Evolutionary conservation across 2,797 vertebrate species (phyloP), one percentile per base, ranked within the genome.

Genomic region (Lindbergichthys nudifrons): DNA sequence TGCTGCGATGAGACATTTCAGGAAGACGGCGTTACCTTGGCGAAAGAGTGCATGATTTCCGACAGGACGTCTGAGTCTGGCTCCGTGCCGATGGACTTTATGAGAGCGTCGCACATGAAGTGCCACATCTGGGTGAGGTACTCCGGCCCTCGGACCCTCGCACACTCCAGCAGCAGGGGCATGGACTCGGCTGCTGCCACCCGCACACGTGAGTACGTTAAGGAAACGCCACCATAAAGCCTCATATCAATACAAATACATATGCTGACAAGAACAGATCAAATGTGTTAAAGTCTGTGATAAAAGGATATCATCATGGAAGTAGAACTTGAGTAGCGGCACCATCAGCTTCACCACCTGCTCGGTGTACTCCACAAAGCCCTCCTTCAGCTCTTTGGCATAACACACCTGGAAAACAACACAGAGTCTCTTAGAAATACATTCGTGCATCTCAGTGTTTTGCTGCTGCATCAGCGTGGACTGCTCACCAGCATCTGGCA

Each of bases 291-390:
- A 23, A 6, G 51, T 52, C 32, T 3, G 2, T 1, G 5, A 48
- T 11, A 19, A 88, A 84, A 98, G 97, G 98, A 99, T 99, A 99
- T 99, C 98, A 94, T 99, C 98, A 0, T 99, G 98, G 87, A 99
- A 99, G 87, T 99, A 99, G 88, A 99, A 99, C 87, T 99, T 99
- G 73, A 99, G 90, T 61, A 99, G 93, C 6, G 98, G 97, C 77
- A 99, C 98, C 98, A 99, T 99, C 87, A 99, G 93, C 89, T 99
- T 99, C 88, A 99, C 98, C 77, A 99, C 98, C 91, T 99, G 98
- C 82, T 99, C 98, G 0, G 98, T 99, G 81, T 99, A 99, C 43
- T 99, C 98, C 53, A 98, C 98, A 73, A 99, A 99, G 36, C 98
- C 97, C 90, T 99, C 98, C 88, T 99, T 99, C 73, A 99, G 92